A percentile compares a stretch with the other conserved stretches of the same genome.
phyloP scores from a whole-genome alignment of 1,140 invertebrate species.

The Brachionus koreanus region DNA sequence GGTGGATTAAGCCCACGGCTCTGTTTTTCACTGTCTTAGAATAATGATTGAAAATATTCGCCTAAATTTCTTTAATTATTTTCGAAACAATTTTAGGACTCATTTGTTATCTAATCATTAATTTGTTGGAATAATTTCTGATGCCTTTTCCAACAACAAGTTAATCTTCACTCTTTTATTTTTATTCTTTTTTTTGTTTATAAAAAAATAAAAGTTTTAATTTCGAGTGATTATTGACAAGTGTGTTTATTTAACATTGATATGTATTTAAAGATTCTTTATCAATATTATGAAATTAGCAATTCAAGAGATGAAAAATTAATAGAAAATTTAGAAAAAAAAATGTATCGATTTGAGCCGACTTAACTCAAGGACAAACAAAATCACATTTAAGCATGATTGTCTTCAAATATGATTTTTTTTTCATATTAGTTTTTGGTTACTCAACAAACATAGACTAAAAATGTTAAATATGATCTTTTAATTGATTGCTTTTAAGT shows the following conservation, averaged over 20 bases:
- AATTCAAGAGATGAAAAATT: not conserved
- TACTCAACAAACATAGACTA: not conserved
- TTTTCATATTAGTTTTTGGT: not conserved
- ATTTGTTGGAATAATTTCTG: not conserved
- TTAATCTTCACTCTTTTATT: not conserved
- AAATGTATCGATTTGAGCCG: not conserved
- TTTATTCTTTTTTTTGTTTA: not conserved
- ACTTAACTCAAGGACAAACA: not conserved
- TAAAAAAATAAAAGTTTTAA: not conserved
- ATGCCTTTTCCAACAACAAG: not conserved
- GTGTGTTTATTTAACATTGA: not conserved
- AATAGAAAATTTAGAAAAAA: not conserved
- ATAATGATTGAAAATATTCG: not conserved
- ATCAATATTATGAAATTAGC: not conserved
- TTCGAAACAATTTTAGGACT: conserved; percentile 7
- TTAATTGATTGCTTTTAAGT: conserved; percentile 23
- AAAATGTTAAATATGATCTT: conserved; percentile 8
- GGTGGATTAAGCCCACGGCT: not conserved
- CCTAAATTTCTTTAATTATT: not conserved
- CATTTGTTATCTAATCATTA: not conserved
- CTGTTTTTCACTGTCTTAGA: conserved; percentile 1
- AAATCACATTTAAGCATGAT: not conserved
- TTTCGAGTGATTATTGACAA: conserved; percentile 1
- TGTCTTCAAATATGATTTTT: not conserved
- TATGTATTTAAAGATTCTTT: not conserved